phyloP scores from a whole-genome alignment of 2,113 vertebrate genomes.

The Arenaria interpres region DNA sequence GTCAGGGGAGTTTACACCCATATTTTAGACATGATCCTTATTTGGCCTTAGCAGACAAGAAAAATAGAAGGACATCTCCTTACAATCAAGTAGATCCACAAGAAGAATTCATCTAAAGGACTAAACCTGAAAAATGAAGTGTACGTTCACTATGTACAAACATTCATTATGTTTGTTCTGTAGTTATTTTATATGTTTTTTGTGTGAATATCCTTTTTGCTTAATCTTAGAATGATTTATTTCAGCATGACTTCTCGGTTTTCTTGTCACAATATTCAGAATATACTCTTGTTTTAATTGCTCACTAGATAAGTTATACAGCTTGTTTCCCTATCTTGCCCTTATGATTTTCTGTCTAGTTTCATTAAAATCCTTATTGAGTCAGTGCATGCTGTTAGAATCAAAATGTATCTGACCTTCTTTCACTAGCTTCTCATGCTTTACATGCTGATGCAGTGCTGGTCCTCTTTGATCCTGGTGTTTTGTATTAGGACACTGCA shows the following conservation, averaged over 20 bases:
- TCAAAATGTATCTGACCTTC: background rate
- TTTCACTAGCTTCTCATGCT: background rate
- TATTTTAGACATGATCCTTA: background rate
- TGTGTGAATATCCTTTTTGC: background rate
- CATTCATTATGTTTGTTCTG: background rate
- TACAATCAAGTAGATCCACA: background rate
- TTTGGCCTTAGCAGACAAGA: background rate
- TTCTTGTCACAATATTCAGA: background rate
- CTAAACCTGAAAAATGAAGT: background rate
- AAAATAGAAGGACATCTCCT: background rate
- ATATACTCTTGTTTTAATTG: background rate
- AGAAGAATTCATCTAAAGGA: background rate
- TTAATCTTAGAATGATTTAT: background rate
- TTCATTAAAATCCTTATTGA: background rate
- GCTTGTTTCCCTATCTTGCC: background rate
- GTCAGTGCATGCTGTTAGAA: background rate
- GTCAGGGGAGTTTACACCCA: background rate
- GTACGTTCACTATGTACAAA: background rate
- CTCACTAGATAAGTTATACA: background rate
- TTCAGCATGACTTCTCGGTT: background rate
- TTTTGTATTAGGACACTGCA: background rate
- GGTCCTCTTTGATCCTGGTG: background rate
- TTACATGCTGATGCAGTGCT: background rate
- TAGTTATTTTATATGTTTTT: background rate
- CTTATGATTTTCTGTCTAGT: background rate